Conservation (phyloP, 2,888 invertebrate species). For the Hydroisotoma schaefferi region DNA sequence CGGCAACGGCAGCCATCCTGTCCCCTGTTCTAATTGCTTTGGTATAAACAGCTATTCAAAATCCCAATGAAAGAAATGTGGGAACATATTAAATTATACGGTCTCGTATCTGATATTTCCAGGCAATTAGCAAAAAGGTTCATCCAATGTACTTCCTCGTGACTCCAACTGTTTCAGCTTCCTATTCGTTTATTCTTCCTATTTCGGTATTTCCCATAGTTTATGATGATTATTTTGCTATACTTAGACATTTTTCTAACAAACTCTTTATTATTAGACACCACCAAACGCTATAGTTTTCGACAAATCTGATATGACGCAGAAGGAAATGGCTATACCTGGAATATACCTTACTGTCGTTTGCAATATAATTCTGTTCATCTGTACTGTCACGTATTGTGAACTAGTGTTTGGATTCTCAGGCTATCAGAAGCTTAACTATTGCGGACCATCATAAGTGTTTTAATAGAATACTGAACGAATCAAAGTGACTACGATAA, state of each 20-base stretch:
- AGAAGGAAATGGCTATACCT: conserved; percentile 33
- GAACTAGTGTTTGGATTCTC: conserved; percentile 17
- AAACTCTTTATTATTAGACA: too few species aligned
- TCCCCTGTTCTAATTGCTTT: conserved; percentile 31
- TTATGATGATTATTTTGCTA: background rate
- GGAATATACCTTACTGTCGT: conserved; percentile 26
- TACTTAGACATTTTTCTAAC: too few species aligned
- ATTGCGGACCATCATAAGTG: too few species aligned
- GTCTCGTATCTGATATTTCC: background rate
- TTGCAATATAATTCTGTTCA: conserved; percentile 16
- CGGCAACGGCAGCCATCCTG: conserved; percentile 31
- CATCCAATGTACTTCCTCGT: conserved; percentile 35
- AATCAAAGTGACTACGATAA: too few species aligned
- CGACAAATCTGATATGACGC: conserved; percentile 35
- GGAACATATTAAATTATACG: background rate
- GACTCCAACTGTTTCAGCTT: conserved; percentile 23
- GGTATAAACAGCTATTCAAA: conserved; percentile 3
- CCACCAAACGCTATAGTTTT: conserved; percentile 37
- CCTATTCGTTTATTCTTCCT: conserved; percentile 32
- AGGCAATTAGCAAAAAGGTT: conserved; percentile 24
- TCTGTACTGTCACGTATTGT: conserved; percentile 6
- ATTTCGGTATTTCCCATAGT: conserved; percentile 3
- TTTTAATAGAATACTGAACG: too few species aligned
- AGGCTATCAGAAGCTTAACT: conserved; percentile 13
- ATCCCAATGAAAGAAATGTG: background rate